phyloP scores from a whole-genome alignment of 23 tunicate genomes.

The Halocynthia aurantium region DNA sequence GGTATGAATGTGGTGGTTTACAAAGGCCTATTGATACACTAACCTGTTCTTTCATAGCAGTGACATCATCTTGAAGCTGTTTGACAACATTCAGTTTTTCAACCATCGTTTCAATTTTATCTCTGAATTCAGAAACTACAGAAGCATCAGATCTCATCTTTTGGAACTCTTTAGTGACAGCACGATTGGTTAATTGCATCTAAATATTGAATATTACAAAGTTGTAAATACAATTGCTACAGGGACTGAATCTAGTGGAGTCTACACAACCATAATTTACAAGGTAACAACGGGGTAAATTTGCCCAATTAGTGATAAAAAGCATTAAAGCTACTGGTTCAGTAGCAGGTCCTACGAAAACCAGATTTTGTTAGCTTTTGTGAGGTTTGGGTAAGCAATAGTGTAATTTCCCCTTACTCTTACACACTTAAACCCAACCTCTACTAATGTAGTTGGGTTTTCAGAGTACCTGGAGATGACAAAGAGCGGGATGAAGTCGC shows the following conservation, averaged over 20 bases:
- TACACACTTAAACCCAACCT: too few species aligned
- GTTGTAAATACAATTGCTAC: not conserved
- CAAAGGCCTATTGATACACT: not conserved
- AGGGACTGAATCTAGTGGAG: too few species aligned
- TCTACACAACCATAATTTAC: not conserved
- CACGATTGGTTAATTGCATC: conserved; percentile 5
- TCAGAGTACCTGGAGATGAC: too few species aligned
- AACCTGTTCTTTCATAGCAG: not conserved
- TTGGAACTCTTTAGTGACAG: not conserved
- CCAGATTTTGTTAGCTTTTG: too few species aligned
- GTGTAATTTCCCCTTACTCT: too few species aligned
- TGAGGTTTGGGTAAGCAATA: too few species aligned
- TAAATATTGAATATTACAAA: not conserved
- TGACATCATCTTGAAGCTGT: not conserved
- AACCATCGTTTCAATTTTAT: not conserved
- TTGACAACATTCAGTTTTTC: not conserved
- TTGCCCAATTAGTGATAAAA: not conserved
- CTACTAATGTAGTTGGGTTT: too few species aligned
- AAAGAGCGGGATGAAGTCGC: too few species aligned
- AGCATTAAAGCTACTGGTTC: not conserved
- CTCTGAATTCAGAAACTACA: not conserved
- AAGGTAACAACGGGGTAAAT: not conserved
- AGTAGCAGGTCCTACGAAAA: too few species aligned
- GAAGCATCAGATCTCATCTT: not conserved
- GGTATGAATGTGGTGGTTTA: too few species aligned